These are phyloP conservation scores for Acanthoscelides obtectus DNA, from an alignment of 2,888 invertebrate species.

Conservation along the genomic window DNA sequence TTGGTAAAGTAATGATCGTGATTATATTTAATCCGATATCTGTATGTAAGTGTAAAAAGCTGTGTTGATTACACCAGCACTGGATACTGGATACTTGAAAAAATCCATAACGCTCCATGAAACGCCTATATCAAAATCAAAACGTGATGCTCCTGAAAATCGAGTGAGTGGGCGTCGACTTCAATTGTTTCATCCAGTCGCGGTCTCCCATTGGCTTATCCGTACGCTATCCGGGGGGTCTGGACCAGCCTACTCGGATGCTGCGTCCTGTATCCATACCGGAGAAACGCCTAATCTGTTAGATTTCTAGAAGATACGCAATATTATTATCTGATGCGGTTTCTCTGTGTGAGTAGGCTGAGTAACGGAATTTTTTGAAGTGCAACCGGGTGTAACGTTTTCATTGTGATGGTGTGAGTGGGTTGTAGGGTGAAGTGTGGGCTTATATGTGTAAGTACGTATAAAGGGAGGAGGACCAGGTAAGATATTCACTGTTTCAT, in stretches of 20 bases:
- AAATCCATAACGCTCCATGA: not conserved
- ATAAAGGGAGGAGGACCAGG: not conserved
- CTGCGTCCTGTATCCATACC: not conserved
- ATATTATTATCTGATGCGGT: not conserved
- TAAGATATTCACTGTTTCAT: not conserved
- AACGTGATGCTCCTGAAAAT: not conserved
- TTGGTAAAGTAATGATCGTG: too few relatives aligned
- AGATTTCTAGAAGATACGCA: not conserved
- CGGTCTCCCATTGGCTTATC: not conserved
- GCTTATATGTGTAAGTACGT: not conserved
- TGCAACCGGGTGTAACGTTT: not conserved
- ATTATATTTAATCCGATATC: too few relatives aligned
- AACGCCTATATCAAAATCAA: too few relatives aligned
- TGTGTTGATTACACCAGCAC: too few relatives aligned
- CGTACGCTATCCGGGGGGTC: not conserved
- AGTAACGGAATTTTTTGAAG: not conserved
- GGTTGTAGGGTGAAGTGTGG: not conserved
- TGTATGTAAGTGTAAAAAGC: too few relatives aligned
- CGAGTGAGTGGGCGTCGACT: not conserved
- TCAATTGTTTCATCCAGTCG: not conserved
- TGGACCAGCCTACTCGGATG: not conserved
- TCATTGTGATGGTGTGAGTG: not conserved
- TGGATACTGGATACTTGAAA: not conserved
- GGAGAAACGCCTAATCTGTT: not conserved
- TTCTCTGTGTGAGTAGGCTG: not conserved